Evolutionary conservation across 1,140 invertebrate genomes (phyloP).

Genomic region (Protaetia brevitarsis): DNA sequence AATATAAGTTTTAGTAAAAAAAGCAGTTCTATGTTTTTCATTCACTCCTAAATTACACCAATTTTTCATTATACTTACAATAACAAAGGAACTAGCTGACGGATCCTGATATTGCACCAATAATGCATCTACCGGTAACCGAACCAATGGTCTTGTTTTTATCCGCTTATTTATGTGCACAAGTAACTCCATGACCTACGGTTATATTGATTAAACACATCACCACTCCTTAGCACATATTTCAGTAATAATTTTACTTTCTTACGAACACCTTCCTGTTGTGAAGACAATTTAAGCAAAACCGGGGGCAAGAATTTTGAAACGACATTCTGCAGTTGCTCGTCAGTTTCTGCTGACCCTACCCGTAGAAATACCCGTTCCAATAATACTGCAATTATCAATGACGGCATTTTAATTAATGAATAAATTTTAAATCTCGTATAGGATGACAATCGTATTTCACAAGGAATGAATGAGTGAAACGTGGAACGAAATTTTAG

Average conservation of each 20-base stretch:
- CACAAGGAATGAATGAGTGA: too few relatives aligned
- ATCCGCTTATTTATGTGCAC: constrained; percentile 89
- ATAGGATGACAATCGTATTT: constrained; percentile 14
- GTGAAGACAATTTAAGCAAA: constrained; percentile 81
- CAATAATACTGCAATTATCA: constrained; percentile 69
- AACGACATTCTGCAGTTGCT: constrained; percentile 78
- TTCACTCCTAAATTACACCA: too few relatives aligned
- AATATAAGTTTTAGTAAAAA: background rate
- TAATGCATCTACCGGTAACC: constrained; percentile 82
- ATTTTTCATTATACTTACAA: too few relatives aligned
- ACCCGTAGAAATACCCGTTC: constrained; percentile 86
- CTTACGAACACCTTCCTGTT: constrained; percentile 78
- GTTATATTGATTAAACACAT: too few relatives aligned
- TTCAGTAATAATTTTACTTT: constrained; percentile 69
- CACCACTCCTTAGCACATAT: too few relatives aligned
- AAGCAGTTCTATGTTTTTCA: too few relatives aligned
- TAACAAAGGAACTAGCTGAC: constrained; percentile 74
- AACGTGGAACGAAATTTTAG: background rate
- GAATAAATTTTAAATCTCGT: constrained; percentile 12
- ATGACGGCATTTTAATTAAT: too few relatives aligned
- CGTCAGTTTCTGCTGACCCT: constrained; percentile 83
- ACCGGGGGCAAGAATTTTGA: constrained; percentile 86
- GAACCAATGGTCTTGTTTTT: constrained; percentile 78
- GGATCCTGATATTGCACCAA: constrained; percentile 79
- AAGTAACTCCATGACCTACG: constrained; percentile 86